These are phyloP conservation scores for Geotrupes spiniger DNA, from an alignment of 2,888 invertebrate genomes.

Conservation along the genomic window DNA sequence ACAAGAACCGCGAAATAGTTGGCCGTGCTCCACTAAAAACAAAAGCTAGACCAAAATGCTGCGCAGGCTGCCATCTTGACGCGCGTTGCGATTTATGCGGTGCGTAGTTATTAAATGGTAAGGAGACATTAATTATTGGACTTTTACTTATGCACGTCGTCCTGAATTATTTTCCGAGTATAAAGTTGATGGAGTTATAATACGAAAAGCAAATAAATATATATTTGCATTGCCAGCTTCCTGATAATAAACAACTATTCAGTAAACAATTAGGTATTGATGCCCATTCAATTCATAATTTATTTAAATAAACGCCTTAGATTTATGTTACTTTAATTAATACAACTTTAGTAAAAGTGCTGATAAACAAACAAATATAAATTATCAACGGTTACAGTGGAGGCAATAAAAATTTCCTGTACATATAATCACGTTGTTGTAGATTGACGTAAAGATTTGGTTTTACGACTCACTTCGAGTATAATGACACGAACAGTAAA, in stretches of 20 bases:
- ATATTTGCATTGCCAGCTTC: too few relatives aligned
- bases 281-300: too few relatives aligned
- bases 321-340: too few relatives aligned
- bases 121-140: constrained; percentile 41
- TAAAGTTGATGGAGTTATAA: too few relatives aligned
- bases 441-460: constrained; percentile 5
- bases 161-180: constrained; percentile 1
- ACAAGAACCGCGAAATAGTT: constrained; percentile 32
- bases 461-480: constrained; percentile 1
- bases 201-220: too few relatives aligned
- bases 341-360: too few relatives aligned
- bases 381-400: not conserved
- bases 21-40: constrained; percentile 45
- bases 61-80: constrained; percentile 41
- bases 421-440: constrained; percentile 4
- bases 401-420: constrained; percentile 5
- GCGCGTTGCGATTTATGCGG: constrained; percentile 39
- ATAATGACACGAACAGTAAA: not conserved
- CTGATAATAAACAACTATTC: too few relatives aligned
- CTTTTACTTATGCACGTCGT: constrained; percentile 4
- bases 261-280: too few relatives aligned
- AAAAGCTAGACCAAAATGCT: constrained; percentile 22
- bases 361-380: not conserved
- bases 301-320: too few relatives aligned
- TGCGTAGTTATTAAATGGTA: constrained; percentile 45